Evolutionary conservation across 64 coral and sea anemone species (phyloP), one percentile per base, ranked within the genome.

Genomic region (Trachythela sp.): DNA sequence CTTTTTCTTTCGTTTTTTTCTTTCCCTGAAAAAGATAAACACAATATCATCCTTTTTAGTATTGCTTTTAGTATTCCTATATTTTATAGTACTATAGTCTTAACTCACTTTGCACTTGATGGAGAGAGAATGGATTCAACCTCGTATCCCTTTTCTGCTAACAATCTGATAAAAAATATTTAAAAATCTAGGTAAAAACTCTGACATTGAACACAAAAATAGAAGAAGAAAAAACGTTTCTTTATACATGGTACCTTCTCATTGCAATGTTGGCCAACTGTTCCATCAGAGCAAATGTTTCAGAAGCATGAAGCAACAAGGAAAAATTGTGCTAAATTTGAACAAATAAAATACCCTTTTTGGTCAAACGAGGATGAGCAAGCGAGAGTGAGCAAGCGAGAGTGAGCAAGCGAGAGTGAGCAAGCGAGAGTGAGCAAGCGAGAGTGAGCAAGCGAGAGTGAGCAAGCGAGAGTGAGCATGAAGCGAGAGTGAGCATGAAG

Each of bases 241-340:
- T n/a, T 22, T 39, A 11, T 36, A 22, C 27, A 43, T 24, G 88
- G 92, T 93, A 99, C 96, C 94, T 91, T 93, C 93, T 85, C 96
- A 99, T 95, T 14, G 96, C 96, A n/a, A 99, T 83, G 36, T 99
- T 99, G 15, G 96, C 96, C 18, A 99, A 86, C 40, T 99, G 96
- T 50, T 99, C 96, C 96, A 99, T 99, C 8, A 99, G 87, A n/a
- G 93, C 96, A 99, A 93, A 99, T 26, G 96, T 99, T 84, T 99
- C 96, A 40, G 96, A 91, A 37, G 92, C 89, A 38, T 99, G 96
- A 24, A 99, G 93, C 54, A 99, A 84, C 87, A 99, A 40, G 38
- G 96, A 99, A 52, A 99, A 99, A 83, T 89, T 91, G 43, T 95
- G 94, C 96, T 99, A 87, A 40, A 89, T 91, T 8, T 86, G 11